A percentile compares a stretch with the other conserved stretches of the same genome.
phyloP scores from a whole-genome alignment of 2,113 vertebrate species.

The Tamias sibiricus region DNA sequence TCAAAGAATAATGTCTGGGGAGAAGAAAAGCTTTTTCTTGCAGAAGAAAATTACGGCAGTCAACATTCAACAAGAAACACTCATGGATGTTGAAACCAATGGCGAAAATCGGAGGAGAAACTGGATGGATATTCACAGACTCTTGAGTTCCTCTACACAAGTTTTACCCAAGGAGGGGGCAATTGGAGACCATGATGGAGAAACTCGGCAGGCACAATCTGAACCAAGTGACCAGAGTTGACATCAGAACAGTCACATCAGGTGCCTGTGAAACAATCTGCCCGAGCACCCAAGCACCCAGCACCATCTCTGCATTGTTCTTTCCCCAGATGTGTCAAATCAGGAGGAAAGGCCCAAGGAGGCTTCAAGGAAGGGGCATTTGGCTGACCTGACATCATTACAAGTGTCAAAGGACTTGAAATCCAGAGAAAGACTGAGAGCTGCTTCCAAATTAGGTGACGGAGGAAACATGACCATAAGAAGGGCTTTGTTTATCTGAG shows the following conservation, averaged over 20 bases:
- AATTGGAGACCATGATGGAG: neutral
- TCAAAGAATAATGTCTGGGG: neutral
- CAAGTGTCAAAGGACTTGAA: neutral
- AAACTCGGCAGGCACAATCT: neutral
- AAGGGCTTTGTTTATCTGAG: neutral
- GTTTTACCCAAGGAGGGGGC: neutral
- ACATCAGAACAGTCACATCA: neutral
- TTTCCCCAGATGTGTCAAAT: neutral
- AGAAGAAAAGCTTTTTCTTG: neutral
- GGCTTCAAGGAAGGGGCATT: neutral
- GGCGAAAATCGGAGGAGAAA: neutral
- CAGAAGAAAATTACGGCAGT: neutral
- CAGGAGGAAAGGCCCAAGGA: neutral
- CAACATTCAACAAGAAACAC: conserved; percentile 7
- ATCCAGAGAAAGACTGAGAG: neutral
- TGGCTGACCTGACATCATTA: neutral
- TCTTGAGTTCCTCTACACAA: neutral
- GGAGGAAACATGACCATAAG: neutral
- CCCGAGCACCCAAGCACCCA: neutral
- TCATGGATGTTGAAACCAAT: neutral
- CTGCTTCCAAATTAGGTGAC: neutral
- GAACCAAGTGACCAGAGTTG: neutral
- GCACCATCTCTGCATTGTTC: neutral
- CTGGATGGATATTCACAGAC: neutral
- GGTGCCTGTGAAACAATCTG: no score